Percentiles rank a stretch among this genome's conserved stretches.
Conservation (phyloP, 2,113 vertebrate genomes). For the Trematomus loennbergii region DNA sequence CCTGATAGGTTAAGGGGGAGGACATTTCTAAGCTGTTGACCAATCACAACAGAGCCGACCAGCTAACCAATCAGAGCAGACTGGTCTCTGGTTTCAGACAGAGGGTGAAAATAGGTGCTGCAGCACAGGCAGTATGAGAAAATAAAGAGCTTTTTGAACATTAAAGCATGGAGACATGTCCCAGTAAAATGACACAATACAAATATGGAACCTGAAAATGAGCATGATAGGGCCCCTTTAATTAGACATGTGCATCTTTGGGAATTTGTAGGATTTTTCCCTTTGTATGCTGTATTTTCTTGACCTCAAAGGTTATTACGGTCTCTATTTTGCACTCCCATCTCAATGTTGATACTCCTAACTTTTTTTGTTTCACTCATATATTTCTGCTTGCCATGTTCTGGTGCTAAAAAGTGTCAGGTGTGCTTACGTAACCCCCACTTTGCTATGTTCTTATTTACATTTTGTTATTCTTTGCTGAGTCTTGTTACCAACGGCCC, state of each 20-base stretch:
- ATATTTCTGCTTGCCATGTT: constrained; percentile 22
- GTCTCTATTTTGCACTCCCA: constrained; percentile 7
- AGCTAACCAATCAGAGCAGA: too few species aligned
- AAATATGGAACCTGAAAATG: too few species aligned
- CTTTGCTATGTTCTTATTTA: constrained; percentile 49
- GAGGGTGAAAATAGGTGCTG: too few species aligned
- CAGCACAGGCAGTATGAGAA: too few species aligned
- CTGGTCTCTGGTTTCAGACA: too few species aligned
- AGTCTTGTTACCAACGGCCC: constrained; percentile 41
- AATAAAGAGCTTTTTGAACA: too few species aligned
- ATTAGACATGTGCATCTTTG: neutral
- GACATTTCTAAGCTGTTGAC: too few species aligned
- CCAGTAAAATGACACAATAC: too few species aligned
- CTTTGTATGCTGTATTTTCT: neutral
- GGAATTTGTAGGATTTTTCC: neutral
- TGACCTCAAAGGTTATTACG: neutral
- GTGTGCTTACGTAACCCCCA: constrained; percentile 58
- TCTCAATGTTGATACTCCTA: constrained; percentile 14
- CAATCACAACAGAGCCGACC: too few species aligned
- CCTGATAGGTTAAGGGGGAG: too few species aligned
- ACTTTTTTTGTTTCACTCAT: constrained; percentile 46
- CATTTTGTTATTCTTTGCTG: constrained; percentile 51
- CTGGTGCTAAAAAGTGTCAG: constrained; percentile 48
- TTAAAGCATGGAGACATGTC: too few species aligned
- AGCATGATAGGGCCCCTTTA: neutral